These are phyloP conservation scores for Ctena decussata DNA, from an alignment of 2,888 invertebrate genomes.

Conservation along the genomic window DNA sequence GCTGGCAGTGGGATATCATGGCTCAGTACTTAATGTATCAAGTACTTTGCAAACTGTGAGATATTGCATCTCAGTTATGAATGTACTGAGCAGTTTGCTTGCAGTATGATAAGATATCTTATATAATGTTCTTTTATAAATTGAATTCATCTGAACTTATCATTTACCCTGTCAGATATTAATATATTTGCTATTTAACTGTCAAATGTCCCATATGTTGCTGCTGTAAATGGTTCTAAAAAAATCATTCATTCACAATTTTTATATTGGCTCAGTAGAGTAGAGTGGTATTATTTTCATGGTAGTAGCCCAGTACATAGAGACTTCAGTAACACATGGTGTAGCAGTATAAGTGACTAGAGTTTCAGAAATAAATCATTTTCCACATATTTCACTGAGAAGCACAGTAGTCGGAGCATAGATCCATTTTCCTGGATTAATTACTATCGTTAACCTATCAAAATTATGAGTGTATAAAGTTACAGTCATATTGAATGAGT, in stretches of 20 bases:
- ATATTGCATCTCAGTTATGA: too few relatives aligned
- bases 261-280: too few relatives aligned
- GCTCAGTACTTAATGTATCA: too few relatives aligned
- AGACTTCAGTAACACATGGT: neutral
- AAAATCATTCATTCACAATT: neutral
- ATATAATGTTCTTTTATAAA: too few relatives aligned
- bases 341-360: neutral
- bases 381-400: neutral
- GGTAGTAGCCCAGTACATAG: neutral
- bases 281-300: too few relatives aligned
- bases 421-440: neutral
- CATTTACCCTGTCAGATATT: too few relatives aligned
- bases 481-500: neutral
- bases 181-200: too few relatives aligned
- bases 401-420: neutral
- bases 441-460: neutral
- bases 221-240: neutral
- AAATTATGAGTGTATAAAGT: neutral
- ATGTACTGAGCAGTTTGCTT: too few relatives aligned
- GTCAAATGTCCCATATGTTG: neutral
- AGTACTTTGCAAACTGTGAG: too few relatives aligned
- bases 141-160: too few relatives aligned
- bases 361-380: slow-evolving; percentile 5
- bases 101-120: too few relatives aligned
- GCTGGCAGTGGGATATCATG: too few relatives aligned